Evolutionary conservation across 1,140 invertebrate species (phyloP).

Genomic region (Drosophila elegans): DNA sequence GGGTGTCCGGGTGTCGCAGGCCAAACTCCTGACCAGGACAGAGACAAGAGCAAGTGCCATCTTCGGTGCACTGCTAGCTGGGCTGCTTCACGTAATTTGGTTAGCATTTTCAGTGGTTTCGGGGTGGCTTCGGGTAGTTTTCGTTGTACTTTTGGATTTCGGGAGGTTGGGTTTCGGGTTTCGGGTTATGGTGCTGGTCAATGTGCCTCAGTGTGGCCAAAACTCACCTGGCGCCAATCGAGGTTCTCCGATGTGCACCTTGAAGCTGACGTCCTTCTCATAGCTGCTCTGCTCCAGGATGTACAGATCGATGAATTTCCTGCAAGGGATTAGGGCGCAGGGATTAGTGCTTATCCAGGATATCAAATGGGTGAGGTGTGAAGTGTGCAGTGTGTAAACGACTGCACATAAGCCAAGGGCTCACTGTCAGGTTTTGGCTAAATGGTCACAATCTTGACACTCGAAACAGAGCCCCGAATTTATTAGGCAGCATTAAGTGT

Average conservation of each 20-base stretch:
- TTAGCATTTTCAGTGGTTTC: constrained; percentile 35
- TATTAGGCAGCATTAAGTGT: constrained; percentile 63
- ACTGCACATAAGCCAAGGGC: constrained; percentile 40
- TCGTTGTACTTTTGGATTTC: not conserved
- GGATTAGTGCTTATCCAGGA: constrained; percentile 10
- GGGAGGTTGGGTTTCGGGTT: not conserved
- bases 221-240: constrained; percentile 92
- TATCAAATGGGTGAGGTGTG: not conserved
- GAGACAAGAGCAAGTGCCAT: constrained; percentile 38
- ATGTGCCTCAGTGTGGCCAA: not conserved
- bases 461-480: constrained; percentile 60
- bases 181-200: constrained; percentile 17
- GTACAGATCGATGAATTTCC: constrained; percentile 91
- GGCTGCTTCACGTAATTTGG: constrained; percentile 46
- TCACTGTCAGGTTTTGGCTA: constrained; percentile 26
- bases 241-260: constrained; percentile 95
- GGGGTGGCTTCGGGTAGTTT: not conserved
- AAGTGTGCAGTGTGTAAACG: constrained; percentile 16
- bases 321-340: constrained; percentile 86
- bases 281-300: constrained; percentile 99
- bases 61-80: constrained; percentile 41
- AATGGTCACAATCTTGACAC: constrained; percentile 75
- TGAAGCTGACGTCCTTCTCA: constrained; percentile 98
- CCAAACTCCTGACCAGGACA: constrained; percentile 16
- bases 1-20: constrained; percentile 26